Conservation (phyloP, 2,888 invertebrate species). For the Isotomurus palustris region DNA sequence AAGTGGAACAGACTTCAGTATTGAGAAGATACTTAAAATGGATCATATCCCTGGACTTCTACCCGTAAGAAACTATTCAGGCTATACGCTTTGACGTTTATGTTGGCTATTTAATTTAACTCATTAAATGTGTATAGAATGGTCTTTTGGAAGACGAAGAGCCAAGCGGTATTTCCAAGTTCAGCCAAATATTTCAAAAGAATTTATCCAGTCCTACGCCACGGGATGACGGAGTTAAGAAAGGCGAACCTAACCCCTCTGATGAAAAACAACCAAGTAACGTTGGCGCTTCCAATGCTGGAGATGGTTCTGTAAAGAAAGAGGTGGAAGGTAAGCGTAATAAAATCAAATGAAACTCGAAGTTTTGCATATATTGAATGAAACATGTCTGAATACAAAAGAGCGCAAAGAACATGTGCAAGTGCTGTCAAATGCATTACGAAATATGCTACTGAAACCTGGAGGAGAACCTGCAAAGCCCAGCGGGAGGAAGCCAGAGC, state of each 20-base stretch:
- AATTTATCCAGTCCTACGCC: constrained; percentile 56
- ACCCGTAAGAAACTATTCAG: constrained; percentile 55
- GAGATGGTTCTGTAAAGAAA: background rate
- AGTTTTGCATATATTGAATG: too few species aligned
- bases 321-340: too few species aligned
- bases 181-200: constrained; percentile 64
- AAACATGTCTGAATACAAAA: too few species aligned
- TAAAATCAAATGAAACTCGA: too few species aligned
- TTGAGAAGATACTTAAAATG: constrained; percentile 78
- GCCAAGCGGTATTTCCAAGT: constrained; percentile 53
- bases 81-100: background rate
- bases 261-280: background rate
- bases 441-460: constrained; percentile 1
- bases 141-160: constrained; percentile 55
- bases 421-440: constrained; percentile 1
- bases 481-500: background rate
- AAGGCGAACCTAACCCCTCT: background rate
- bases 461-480: too few species aligned
- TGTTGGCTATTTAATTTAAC: background rate
- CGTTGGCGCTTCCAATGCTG: background rate
- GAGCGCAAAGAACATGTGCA: background rate
- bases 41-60: constrained; percentile 70
- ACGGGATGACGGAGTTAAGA: background rate
- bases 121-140: constrained; percentile 54
- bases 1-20: constrained; percentile 53